Evolutionary conservation across 2,113 vertebrate species (phyloP).

Genomic region (Rafetus swinhoei): DNA sequence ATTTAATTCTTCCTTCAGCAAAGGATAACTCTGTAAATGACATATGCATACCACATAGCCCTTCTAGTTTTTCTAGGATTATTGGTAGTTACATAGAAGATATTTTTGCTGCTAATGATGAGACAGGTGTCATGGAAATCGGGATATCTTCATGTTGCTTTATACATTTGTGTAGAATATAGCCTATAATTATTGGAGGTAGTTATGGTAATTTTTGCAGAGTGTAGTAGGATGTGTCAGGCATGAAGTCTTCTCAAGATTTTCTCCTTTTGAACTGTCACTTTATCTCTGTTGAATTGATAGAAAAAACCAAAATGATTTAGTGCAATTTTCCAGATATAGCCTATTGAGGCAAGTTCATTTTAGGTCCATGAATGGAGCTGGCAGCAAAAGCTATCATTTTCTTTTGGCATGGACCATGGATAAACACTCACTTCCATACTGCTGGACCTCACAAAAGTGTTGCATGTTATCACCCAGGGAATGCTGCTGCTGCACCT

Average conservation of each 20-base stretch:
- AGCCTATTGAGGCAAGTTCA: background rate
- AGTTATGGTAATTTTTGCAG: constrained; percentile 23
- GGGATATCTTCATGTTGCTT: background rate
- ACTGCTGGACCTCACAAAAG: background rate
- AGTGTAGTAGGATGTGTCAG: background rate
- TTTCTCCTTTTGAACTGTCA: background rate
- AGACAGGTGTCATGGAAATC: constrained; percentile 20
- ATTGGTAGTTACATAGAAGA: constrained; percentile 10
- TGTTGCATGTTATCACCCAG: background rate
- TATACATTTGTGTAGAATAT: constrained; percentile 6
- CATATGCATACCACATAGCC: background rate
- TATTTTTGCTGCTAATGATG: background rate
- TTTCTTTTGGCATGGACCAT: background rate
- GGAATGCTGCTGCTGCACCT: background rate
- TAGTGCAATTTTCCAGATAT: constrained; percentile 21
- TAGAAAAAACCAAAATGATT: background rate
- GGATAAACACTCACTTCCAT: background rate
- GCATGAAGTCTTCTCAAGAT: constrained; percentile 6
- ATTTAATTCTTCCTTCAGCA: constrained; percentile 23
- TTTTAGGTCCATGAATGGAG: background rate
- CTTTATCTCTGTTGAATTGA: background rate
- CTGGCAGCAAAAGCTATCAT: background rate
- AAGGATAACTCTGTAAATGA: background rate
- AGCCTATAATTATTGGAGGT: constrained; percentile 22
- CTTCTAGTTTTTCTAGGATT: background rate